Evolutionary conservation across 2,888 invertebrate species (phyloP).

Genomic region (Drosophila mayaguana): DNA sequence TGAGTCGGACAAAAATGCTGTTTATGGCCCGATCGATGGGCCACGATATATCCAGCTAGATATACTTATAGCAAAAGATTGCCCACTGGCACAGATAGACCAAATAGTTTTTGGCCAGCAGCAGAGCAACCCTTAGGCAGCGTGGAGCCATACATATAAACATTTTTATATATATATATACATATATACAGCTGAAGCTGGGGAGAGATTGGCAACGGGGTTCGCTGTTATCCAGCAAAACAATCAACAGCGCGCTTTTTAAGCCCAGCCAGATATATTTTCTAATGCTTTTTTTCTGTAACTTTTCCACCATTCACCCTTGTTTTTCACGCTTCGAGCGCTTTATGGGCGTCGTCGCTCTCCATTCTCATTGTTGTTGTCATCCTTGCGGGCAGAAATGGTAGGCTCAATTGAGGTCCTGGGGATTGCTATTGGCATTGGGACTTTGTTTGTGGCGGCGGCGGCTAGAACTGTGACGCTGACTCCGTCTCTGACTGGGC

Average conservation of each 20-base stretch:
- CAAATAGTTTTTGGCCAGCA: constrained; percentile 46
- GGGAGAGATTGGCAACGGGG: constrained; percentile 55
- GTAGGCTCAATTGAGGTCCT: constrained; percentile 71
- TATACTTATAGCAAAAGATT: constrained; percentile 54
- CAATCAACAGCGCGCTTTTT: constrained; percentile 80
- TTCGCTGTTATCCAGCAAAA: constrained; percentile 72
- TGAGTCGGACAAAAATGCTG: constrained; percentile 77
- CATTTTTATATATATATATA: neutral
- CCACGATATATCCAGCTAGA: constrained; percentile 67
- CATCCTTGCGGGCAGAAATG: constrained; percentile 56
- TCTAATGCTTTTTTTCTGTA: constrained; percentile 81
- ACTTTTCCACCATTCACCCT: constrained; percentile 81
- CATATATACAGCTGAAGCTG: constrained; percentile 30
- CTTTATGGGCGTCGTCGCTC: constrained; percentile 63
- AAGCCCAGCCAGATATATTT: constrained; percentile 78
- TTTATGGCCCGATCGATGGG: constrained; percentile 77
- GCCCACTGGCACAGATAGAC: constrained; percentile 67
- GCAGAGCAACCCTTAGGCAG: constrained; percentile 69
- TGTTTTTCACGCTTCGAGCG: constrained; percentile 81
- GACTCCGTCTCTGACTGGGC: constrained; percentile 35
- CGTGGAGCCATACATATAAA: neutral
- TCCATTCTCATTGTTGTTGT: constrained; percentile 21
- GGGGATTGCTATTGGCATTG: constrained; percentile 67
- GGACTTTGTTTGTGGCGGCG: constrained; percentile 57
- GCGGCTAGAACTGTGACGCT: constrained; percentile 48